A percentile compares a stretch with the other conserved stretches of the same genome.
phyloP scores from a whole-genome alignment of 1,140 invertebrate genomes.

The Manduca sexta region DNA sequence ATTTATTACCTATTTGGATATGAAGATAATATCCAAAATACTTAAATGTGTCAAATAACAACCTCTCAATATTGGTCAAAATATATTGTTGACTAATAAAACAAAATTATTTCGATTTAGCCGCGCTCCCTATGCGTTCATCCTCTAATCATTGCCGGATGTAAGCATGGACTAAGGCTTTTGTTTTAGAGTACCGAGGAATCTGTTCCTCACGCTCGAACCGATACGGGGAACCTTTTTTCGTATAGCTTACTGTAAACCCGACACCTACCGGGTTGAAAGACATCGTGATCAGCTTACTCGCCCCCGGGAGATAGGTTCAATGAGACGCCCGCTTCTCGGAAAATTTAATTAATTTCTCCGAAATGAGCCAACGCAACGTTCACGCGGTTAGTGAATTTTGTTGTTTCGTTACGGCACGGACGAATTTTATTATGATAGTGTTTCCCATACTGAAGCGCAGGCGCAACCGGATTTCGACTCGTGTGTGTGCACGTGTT shows the following conservation, averaged over 20 bases:
- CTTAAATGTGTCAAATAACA: too few relatives aligned
- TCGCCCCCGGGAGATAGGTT: constrained; percentile 46
- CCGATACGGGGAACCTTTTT: constrained; percentile 12
- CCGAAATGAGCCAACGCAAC: constrained; percentile 36
- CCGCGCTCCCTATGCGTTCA: too few relatives aligned
- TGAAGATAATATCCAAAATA: too few relatives aligned
- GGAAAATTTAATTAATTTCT: constrained; percentile 58
- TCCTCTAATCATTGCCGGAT: background rate
- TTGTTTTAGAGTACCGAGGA: background rate
- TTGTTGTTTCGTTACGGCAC: constrained; percentile 32
- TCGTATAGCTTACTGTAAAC: constrained; percentile 11
- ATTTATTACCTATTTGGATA: too few relatives aligned
- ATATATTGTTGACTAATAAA: too few relatives aligned
- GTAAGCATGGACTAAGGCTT: background rate
- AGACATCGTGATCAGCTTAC: constrained; percentile 9
- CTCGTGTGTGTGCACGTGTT: constrained; percentile 18
- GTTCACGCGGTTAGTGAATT: constrained; percentile 35
- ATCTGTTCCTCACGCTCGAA: constrained; percentile 1
- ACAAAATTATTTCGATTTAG: too few relatives aligned
- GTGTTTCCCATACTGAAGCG: constrained; percentile 26
- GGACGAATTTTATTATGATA: constrained; percentile 32
- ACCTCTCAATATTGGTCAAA: too few relatives aligned
- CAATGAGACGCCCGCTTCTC: constrained; percentile 35
- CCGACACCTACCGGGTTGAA: constrained; percentile 18
- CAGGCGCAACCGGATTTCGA: constrained; percentile 18